Base-by-base conservation (phyloP, 2,797 vertebrate species). In the Manis crassicaudata region DNA sequence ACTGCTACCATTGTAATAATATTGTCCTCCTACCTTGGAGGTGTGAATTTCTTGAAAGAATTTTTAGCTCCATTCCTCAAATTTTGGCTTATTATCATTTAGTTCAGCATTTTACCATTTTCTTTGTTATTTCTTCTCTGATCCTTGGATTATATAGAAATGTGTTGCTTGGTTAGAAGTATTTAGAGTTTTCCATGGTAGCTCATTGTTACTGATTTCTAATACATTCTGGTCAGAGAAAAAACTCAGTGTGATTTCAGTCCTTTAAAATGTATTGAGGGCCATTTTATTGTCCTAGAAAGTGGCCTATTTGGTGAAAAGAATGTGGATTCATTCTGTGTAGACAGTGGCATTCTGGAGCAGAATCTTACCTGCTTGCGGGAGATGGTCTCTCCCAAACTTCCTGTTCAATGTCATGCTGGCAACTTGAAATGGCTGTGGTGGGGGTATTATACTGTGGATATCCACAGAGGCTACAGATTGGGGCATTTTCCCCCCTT, bases 391-490 rank as follows among this genome's bases (percentile, higher is more conserved):
- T 72, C 40, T 50, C 68, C 35, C 32, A 20, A 1, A 3, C 40
- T 62, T 43, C 63, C 35, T 12, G 3, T 11, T 46, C 16, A 7
- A 2, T 3, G 62, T 63, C 56, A 32, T 50, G 16, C 52, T n/a
- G 7, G 58, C 2, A 67, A 50, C 32, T 63, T 40, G 32, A 40
- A 11, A 2, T 27, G 20, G 76, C 60, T 5, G 0, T 23, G 18
- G 56, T 7, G 3, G 35, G 17, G 14, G 16, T 3, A 3, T 43
- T 29, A 6, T 0, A 1, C 29, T 8, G 7, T 1, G 13, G 52
- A 23, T 18, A 25, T 50, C n/a, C 54, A 6, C 20, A 37, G 13
- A 91, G 21, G 27, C 80, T 56, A 2, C 4, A 13, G 5, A 8
- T 76, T 29, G 52, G 7, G 14, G 65, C 32, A 46, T 52, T 58